Evolutionary conservation across 2,113 vertebrate genomes (phyloP), one percentile per base, ranked within the genome.

Genomic region (Passer domesticus): DNA sequence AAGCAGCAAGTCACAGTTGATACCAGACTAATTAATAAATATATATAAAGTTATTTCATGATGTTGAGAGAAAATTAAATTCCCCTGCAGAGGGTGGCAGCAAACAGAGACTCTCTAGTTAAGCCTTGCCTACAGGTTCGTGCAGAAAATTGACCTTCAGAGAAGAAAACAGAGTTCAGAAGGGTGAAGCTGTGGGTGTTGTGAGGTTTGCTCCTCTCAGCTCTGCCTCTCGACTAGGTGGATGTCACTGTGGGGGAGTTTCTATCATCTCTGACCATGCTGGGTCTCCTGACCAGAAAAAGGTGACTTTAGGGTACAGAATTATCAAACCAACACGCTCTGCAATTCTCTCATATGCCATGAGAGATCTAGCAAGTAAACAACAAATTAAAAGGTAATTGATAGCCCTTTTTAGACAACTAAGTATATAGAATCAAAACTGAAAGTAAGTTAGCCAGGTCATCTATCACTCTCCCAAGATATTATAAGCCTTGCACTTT

Each of bases 201-300:
- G 5, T 41, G 53, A 83, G 22, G 55, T 83, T 31, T 47, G 68
- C 24, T 39, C 27, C 33, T 64, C 53, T 83, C 53, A 80, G n/a
- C 12, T 60, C 63, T 77, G 25, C 11, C 19, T 35, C 53, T 64
- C 0, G 0, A 37, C 9, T 7, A 25, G 17, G 8, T 39, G 9
- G 58, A 68, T 87, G 13, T 8, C 37, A 24, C 13, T 52, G 24
- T 25, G 28, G 15, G 15, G 20, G 44, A 78, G 7, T 43, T 82
- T 52, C 44, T 30, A 17, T 28, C 41, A 24, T 35, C 19, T 17
- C 67, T 66, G 37, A 31, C 78, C 30, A 22, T 22, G 41, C 28
- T 52, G 44, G 28, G 20, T 85, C 12, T 77, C 20, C 16, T 73
- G 58, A 56, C 3, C 37, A 92, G 55, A 52, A 69, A 72, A 92